phyloP scores from a whole-genome alignment of 2,113 vertebrate species.

The Silurus meridionalis region DNA sequence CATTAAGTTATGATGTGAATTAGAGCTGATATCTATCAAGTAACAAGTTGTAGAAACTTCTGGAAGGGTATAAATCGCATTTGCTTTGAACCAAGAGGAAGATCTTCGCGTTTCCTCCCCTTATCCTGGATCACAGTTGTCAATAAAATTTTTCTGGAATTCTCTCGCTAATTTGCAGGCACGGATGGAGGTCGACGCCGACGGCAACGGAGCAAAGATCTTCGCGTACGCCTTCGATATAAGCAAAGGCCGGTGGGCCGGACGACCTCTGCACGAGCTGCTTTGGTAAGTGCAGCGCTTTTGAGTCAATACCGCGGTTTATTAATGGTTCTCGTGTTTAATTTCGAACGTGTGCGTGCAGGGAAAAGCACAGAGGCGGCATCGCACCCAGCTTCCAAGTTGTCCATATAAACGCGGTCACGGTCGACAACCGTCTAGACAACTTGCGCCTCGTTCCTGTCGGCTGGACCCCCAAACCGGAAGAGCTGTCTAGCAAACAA shows the following conservation, averaged over 20 bases:
- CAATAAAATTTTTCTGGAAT: background rate
- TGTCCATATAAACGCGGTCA: conserved; percentile 93
- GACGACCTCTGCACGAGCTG: conserved; percentile 91
- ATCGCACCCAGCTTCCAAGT: conserved; percentile 95
- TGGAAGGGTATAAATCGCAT: background rate
- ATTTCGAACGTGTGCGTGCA: conserved; percentile 55
- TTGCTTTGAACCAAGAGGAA: background rate
- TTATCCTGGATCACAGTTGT: background rate
- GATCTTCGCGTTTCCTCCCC: background rate
- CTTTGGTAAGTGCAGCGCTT: conserved; percentile 84
- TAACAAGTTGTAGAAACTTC: background rate
- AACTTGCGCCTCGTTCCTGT: conserved; percentile 90
- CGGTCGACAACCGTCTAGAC: conserved; percentile 95
- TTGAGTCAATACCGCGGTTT: background rate
- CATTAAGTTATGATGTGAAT: background rate
- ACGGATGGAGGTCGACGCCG: conserved; percentile 97
- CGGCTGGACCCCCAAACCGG: conserved; percentile 90
- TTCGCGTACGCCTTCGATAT: conserved; percentile 98
- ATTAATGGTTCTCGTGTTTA: background rate
- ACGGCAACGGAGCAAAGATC: conserved; percentile 97
- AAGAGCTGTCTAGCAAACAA: conserved; percentile 95
- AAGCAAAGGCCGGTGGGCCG: conserved; percentile 88
- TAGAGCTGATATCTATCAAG: background rate
- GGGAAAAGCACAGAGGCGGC: conserved; percentile 96
- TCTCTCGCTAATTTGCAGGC: conserved; percentile 74